Conservation (phyloP, 1,140 invertebrate genomes). For the Bombus cullumanus region DNA sequence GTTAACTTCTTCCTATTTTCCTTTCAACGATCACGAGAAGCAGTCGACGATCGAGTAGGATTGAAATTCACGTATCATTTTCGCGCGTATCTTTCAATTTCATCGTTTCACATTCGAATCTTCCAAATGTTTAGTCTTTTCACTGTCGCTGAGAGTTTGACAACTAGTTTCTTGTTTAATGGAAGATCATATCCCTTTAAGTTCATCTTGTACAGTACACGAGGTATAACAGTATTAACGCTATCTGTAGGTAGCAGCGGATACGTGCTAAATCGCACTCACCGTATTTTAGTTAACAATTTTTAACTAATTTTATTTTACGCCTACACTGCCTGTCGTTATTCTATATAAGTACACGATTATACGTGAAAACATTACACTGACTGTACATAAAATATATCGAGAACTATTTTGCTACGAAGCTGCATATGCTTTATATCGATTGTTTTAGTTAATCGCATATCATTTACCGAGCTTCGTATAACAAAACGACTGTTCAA, state of each 20-base stretch:
- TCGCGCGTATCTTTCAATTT: neutral
- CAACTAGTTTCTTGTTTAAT: neutral
- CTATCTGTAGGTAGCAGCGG: constrained; percentile 14
- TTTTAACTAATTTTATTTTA: constrained; percentile 44
- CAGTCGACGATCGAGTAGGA: neutral
- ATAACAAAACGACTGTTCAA: neutral
- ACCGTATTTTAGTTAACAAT: constrained; percentile 20
- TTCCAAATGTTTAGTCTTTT: neutral
- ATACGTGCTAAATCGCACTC: constrained; percentile 6
- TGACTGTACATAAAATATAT: constrained; percentile 44
- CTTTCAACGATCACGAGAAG: neutral
- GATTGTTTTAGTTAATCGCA: constrained; percentile 21
- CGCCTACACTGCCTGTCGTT: constrained; percentile 62
- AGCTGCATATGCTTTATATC: constrained; percentile 6
- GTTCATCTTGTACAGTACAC: neutral
- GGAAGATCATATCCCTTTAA: neutral
- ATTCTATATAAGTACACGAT: constrained; percentile 47
- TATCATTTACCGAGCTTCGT: constrained; percentile 22
- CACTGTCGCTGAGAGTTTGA: neutral
- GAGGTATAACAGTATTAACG: constrained; percentile 47
- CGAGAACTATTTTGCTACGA: constrained; percentile 43
- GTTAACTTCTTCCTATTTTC: neutral
- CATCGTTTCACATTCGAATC: neutral
- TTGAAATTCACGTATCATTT: neutral
- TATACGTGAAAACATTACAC: constrained; percentile 10